phyloP scores from a whole-genome alignment of 2,888 invertebrate genomes.

The Fragum fragum region DNA sequence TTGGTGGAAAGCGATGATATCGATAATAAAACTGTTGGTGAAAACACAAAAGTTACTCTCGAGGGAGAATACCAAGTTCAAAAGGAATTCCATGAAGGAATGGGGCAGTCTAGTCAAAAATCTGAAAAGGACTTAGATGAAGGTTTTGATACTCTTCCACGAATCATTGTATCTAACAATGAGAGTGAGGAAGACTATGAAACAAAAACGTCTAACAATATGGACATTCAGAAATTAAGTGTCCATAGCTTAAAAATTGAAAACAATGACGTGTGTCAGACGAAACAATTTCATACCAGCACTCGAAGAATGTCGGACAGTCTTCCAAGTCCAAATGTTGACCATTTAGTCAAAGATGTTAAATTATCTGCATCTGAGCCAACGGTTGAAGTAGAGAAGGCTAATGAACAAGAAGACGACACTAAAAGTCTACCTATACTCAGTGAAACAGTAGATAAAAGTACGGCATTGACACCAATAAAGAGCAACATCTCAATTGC shows the following conservation, averaged over 20 bases:
- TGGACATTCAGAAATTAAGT: no score
- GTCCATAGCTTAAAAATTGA: no score
- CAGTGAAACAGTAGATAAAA: not conserved
- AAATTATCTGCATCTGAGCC: not conserved
- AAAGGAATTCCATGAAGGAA: not conserved
- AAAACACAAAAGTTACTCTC: not conserved
- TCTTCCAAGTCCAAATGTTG: not conserved
- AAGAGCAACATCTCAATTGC: constrained; percentile 1
- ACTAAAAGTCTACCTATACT: not conserved
- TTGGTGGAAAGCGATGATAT: not conserved
- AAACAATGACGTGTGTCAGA: no score
- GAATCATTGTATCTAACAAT: no score
- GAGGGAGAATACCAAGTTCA: not conserved
- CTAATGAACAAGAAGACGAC: not conserved
- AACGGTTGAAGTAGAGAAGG: not conserved
- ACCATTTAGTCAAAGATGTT: not conserved
- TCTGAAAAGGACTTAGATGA: not conserved
- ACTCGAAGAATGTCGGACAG: not conserved
- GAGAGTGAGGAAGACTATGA: no score
- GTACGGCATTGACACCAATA: not conserved
- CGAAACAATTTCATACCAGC: not conserved
- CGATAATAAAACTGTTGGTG: not conserved
- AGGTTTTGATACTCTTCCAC: not conserved
- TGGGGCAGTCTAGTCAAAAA: not conserved
- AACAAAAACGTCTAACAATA: no score